Base-by-base conservation (phyloP, 2,888 invertebrate genomes). In the Cylindroiulus punctatus region DNA sequence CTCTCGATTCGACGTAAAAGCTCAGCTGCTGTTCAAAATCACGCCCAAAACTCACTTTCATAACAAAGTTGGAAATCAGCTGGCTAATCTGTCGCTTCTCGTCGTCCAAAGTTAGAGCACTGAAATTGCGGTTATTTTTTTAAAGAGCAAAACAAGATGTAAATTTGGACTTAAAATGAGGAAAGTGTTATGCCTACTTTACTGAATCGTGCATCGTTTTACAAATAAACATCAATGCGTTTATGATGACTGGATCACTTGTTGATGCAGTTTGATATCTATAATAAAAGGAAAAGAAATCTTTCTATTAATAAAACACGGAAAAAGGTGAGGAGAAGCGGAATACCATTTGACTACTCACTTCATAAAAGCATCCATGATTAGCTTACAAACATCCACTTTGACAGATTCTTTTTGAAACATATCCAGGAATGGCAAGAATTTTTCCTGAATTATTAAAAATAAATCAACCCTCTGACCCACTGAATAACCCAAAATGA, bases 1-100 rank as follows among this genome's bases (percentile, higher is more conserved):
- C 95, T 88, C 99, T 93, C 19, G 97, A 95, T 90, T 98, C 97
- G 0, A 97, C 98, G 91, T 96, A 98, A 92, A 98, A 98, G 90
- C 94, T 95, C 14, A 99, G 92, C 90, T 97, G 97, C 89, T 96
- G 95, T 90, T 98, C 98, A 90, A 96, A 94, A 91, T 98, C 97
- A 19, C 94, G 93, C 12, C 95, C 96, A 90, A 95, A 97, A 88
- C 95, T 93, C 8, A 98, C 95, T 87, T 94, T 93, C 89, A 94
- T 93, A 26, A 98, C 94, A 88, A 96, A 95, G 88, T 93, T 94
- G 88, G 94, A 95, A 88, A 98, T 95, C 85, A 98, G 92, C 88
- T 94, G 94, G 7, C 96, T 95, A 88, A 97, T 96, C 90, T 95
- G 94, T 88, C 96, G 94, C 88, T 94, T 94, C 91, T 98, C 98